Conservation (phyloP, 2,797 vertebrate genomes). For the Pachyuromys duprasi region DNA sequence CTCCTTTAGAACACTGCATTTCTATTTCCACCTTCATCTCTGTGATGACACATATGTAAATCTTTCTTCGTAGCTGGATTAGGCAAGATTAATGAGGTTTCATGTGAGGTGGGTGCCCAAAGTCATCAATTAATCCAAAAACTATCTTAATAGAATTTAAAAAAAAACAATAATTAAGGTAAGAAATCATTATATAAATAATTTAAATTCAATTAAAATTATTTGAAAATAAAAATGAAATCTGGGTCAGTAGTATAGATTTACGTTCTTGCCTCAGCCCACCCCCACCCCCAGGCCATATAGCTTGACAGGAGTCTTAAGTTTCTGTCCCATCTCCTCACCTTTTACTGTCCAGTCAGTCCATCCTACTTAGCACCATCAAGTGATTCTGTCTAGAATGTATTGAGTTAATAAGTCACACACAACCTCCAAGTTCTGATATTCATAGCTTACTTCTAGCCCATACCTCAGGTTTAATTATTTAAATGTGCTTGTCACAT, state of each 20-base stretch:
- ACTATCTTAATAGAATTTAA: neutral
- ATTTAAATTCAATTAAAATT: neutral
- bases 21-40: neutral
- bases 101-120: accelerated
- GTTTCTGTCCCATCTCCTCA: accelerated
- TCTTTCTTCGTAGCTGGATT: neutral
- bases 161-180: neutral
- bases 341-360: too few relatives aligned
- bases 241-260: neutral
- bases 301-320: neutral
- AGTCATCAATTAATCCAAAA: neutral
- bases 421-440: neutral
- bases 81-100: neutral
- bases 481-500: accelerated
- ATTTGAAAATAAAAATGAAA: neutral
- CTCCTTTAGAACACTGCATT: neutral
- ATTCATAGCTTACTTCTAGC: too few relatives aligned
- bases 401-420: neutral
- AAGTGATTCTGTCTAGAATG: neutral
- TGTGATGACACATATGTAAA: too few relatives aligned
- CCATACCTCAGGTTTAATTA: neutral
- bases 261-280: neutral
- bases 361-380: accelerated
- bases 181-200: neutral
- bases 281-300: neutral